Conservation (phyloP, 2,797 vertebrate species). For the Enoplosus armatus region DNA sequence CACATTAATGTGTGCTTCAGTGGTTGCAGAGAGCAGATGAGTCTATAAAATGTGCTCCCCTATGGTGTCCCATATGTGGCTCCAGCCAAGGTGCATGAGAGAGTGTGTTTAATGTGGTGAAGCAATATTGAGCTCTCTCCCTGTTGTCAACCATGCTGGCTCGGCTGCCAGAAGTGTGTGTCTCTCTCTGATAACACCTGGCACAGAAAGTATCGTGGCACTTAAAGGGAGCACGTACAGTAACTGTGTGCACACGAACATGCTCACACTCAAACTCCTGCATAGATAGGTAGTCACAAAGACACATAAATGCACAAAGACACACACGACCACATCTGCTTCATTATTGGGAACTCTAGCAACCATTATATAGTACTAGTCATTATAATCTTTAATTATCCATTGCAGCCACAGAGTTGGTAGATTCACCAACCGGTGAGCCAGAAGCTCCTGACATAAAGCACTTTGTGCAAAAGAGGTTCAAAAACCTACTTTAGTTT, state of each 20-base stretch:
- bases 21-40: conserved; percentile 75
- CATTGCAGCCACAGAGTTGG: conserved; percentile 35
- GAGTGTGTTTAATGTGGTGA: conserved; percentile 81
- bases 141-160: conserved; percentile 47
- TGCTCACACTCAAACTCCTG: background rate
- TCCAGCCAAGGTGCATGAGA: conserved; percentile 62
- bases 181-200: conserved; percentile 69
- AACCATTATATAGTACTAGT: conserved; percentile 52
- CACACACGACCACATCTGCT: conserved; percentile 48
- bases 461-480: conserved; percentile 13
- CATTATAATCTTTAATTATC: conserved; percentile 68
- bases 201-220: conserved; percentile 49
- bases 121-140: conserved; percentile 60
- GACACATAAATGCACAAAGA: conserved; percentile 2
- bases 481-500: conserved; percentile 41
- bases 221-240: conserved; percentile 57
- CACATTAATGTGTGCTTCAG: conserved; percentile 58
- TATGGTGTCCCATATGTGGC: conserved; percentile 63
- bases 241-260: conserved; percentile 14
- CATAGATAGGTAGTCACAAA: conserved; percentile 22
- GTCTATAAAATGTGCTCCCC: conserved; percentile 71
- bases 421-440: conserved; percentile 47
- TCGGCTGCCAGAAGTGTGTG: conserved; percentile 57
- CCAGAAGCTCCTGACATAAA: conserved; percentile 23
- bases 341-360: conserved; percentile 50